Conservation (phyloP, 1,140 invertebrate genomes). For the Yoshiicerus persimilis region DNA sequence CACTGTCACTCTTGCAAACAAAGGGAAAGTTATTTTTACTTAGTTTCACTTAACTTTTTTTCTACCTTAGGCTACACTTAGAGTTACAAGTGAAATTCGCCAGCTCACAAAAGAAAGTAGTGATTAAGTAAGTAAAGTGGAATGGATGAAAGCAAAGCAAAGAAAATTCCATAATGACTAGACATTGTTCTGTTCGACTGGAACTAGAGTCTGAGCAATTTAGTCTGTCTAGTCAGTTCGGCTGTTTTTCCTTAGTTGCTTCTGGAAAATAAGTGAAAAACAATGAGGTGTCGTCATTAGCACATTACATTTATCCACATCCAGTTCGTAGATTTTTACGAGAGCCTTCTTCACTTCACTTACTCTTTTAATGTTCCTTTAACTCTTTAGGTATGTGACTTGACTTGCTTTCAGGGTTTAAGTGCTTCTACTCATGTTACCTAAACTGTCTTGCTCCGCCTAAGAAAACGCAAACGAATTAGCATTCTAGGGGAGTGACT, state of each 20-base stretch:
- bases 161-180: neutral
- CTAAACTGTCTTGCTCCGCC: neutral
- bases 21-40: neutral
- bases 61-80: neutral
- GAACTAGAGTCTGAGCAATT: neutral
- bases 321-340: neutral
- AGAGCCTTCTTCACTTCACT: neutral
- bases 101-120: neutral
- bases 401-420: neutral
- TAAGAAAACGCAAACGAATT: neutral
- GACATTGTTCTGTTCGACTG: neutral
- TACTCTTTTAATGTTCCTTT: neutral
- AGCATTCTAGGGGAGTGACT: neutral
- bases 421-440: neutral
- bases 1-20: neutral
- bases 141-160: neutral
- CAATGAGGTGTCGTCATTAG: conserved; percentile 21
- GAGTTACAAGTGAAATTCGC: neutral
- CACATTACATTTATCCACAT: conserved; percentile 9
- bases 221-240: neutral
- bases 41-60: conserved; percentile 3
- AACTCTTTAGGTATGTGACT: neutral
- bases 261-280: conserved; percentile 1
- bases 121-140: neutral
- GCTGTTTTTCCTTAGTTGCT: neutral